Evolutionary conservation across 2,888 invertebrate species (phyloP).

Genomic region (Agrotis ipsilon): DNA sequence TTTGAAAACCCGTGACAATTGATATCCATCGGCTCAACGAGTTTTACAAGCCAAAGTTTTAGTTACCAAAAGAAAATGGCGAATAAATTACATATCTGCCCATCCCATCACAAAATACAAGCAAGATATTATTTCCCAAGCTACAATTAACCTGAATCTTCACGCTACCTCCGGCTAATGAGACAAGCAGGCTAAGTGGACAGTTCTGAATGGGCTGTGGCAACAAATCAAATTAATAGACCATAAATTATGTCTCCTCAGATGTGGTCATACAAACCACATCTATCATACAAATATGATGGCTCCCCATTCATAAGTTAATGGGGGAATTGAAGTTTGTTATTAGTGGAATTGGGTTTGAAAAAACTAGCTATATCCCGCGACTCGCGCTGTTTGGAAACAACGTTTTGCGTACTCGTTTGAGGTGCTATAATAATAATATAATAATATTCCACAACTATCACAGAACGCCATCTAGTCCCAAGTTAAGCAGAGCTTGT

Average conservation of each 20-base stretch:
- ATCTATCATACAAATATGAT: constrained; percentile 40
- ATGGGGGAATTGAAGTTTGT: constrained; percentile 28
- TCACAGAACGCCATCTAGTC: too few species aligned
- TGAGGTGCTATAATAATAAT: too few species aligned
- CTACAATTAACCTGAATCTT: background rate
- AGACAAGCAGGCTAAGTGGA: background rate
- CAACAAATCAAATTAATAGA: constrained; percentile 44
- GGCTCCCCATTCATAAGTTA: constrained; percentile 3
- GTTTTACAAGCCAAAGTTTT: too few species aligned
- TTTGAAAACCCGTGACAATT: too few species aligned
- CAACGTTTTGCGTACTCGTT: too few species aligned
- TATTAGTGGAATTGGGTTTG: background rate
- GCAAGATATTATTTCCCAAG: background rate
- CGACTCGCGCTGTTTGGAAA: too few species aligned
- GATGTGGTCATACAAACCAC: background rate
- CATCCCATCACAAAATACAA: background rate
- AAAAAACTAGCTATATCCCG: too few species aligned
- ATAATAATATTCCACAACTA: too few species aligned
- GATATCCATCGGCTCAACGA: too few species aligned
- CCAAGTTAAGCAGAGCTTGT: too few species aligned
- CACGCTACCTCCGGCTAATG: constrained; percentile 4
- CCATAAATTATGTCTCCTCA: constrained; percentile 33
- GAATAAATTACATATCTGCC: background rate
- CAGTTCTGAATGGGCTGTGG: constrained; percentile 15
- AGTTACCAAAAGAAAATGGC: background rate